phyloP scores from a whole-genome alignment of 1,140 invertebrate species.

The Piezodorus guildinii region DNA sequence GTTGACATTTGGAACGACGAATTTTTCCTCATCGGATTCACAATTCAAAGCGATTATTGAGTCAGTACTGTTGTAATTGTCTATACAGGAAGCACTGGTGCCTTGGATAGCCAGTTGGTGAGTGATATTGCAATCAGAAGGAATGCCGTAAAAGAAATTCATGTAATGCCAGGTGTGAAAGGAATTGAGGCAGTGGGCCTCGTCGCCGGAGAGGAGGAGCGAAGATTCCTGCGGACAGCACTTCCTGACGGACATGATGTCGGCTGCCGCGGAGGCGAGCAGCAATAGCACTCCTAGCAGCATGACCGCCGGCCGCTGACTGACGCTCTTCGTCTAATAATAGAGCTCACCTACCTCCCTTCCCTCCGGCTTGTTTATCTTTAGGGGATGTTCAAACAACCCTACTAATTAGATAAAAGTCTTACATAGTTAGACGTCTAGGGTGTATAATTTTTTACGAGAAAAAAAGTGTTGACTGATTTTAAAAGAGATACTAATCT shows the following conservation, averaged over 20 bases:
- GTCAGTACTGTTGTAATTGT: constrained; percentile 12
- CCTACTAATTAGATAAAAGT: no score
- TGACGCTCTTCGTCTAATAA: not conserved
- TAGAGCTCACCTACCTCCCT: no score
- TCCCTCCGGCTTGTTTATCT: no score
- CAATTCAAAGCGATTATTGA: constrained; percentile 16
- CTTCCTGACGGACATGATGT: constrained; percentile 9
- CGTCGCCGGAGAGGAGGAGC: constrained; percentile 18
- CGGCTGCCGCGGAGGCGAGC: constrained; percentile 7
- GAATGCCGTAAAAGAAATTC: constrained; percentile 12
- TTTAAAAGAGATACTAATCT: no score
- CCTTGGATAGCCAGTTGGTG: constrained; percentile 8
- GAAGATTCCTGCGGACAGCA: constrained; percentile 21
- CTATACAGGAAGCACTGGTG: constrained; percentile 17
- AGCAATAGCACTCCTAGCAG: constrained; percentile 8
- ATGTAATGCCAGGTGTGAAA: constrained; percentile 15
- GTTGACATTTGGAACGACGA: constrained; percentile 21
- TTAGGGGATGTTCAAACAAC: no score
- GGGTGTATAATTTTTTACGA: no score
- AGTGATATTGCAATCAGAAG: not conserved
- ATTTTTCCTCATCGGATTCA: not conserved
- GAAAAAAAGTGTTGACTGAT: no score
- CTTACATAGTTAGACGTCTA: no score
- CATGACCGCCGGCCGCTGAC: constrained; percentile 7
- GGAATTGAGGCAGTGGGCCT: not conserved